phyloP scores from a whole-genome alignment of 2,113 vertebrate genomes.

The Setophaga coronata region DNA sequence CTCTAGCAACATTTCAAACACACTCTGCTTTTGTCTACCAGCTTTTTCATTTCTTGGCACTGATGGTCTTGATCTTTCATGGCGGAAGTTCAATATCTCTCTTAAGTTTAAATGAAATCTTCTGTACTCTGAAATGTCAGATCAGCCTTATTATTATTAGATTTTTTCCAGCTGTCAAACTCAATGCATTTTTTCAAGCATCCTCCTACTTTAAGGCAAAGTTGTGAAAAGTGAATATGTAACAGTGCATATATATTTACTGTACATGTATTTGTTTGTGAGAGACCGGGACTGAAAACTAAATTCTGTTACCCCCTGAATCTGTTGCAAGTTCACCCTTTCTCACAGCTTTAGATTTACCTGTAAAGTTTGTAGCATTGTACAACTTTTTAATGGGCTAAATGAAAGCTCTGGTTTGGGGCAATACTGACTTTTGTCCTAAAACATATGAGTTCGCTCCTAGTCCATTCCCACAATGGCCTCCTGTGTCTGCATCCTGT shows the following conservation, averaged over 20 bases:
- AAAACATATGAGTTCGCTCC: not conserved
- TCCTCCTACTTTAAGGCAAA: not conserved
- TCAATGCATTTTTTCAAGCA: constrained; percentile 31
- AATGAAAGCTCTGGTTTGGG: not conserved
- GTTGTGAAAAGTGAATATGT: not conserved
- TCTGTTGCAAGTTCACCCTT: not conserved
- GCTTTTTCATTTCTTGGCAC: not conserved
- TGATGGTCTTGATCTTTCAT: not conserved
- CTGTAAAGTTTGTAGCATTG: not conserved
- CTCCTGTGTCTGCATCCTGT: not conserved
- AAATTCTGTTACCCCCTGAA: not conserved
- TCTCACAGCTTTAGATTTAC: not conserved
- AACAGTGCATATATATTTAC: not conserved
- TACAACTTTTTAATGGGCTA: not conserved
- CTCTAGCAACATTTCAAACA: not conserved
- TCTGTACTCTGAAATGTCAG: not conserved
- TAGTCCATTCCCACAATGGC: not conserved
- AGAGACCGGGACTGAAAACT: not conserved
- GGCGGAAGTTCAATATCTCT: not conserved
- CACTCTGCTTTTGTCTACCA: not conserved
- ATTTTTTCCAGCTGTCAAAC: not conserved
- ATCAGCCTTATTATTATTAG: not conserved
- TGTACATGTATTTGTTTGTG: not conserved
- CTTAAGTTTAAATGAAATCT: not conserved
- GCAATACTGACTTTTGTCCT: not conserved